phyloP scores from a whole-genome alignment of 2,888 invertebrate species.

The Drosophila crucigera region DNA sequence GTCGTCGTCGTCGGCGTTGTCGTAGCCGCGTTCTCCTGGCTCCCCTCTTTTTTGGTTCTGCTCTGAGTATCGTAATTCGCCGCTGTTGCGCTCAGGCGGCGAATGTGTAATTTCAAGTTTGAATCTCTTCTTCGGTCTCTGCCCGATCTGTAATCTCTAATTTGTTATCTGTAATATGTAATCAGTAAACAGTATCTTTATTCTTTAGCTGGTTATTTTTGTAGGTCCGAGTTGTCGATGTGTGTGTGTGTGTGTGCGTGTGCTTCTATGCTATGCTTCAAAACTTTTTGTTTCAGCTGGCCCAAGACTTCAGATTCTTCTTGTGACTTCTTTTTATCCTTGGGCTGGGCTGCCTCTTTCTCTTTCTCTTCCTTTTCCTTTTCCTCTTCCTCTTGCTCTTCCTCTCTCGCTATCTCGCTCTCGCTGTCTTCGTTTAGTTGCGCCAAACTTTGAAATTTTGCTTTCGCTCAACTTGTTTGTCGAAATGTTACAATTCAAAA shows the following conservation, averaged over 20 bases:
- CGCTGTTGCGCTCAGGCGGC: slow-evolving; percentile 51
- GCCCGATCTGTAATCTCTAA: slow-evolving; percentile 43
- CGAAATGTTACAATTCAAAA: slow-evolving; percentile 74
- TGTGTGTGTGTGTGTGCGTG: slow-evolving; percentile 28
- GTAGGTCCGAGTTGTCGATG: slow-evolving; percentile 56
- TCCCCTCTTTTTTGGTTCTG: slow-evolving; percentile 13
- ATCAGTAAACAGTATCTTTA: slow-evolving; percentile 11
- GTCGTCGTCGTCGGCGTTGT: slow-evolving; percentile 19
- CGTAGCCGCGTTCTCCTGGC: slow-evolving; percentile 27
- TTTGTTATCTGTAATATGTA: slow-evolving; percentile 34
- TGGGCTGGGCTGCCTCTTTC: slow-evolving; percentile 16
- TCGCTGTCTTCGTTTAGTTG: slow-evolving; percentile 56
- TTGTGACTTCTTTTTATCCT: slow-evolving; percentile 39
- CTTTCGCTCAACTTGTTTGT: slow-evolving; percentile 75
- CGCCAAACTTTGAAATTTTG: slow-evolving; percentile 84
- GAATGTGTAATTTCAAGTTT: slow-evolving; percentile 70
- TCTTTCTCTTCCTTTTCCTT: neutral
- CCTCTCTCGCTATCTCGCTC: slow-evolving; percentile 24
- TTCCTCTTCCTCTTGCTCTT: slow-evolving; percentile 3
- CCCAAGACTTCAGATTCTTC: slow-evolving; percentile 22
- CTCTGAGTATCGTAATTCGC: slow-evolving; percentile 50
- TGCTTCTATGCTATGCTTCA: slow-evolving; percentile 37
- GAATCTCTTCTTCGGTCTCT: slow-evolving; percentile 34
- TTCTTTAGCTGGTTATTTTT: slow-evolving; percentile 20
- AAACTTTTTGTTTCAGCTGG: slow-evolving; percentile 42